Evolutionary conservation across 1,140 invertebrate species (phyloP).

Genomic region (Hypsibius dujardini): DNA sequence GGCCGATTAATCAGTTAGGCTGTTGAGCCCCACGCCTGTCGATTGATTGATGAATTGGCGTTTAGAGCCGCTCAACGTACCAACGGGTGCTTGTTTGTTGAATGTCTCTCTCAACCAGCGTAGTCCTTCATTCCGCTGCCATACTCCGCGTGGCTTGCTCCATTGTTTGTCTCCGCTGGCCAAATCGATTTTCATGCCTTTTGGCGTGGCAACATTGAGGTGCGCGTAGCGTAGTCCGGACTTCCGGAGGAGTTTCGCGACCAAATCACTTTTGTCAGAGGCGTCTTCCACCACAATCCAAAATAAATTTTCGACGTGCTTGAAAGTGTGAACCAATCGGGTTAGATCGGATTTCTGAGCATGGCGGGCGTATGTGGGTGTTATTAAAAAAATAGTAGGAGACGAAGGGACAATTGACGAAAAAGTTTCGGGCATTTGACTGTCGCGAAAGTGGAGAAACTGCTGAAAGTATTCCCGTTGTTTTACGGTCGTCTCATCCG

Average conservation of each 20-base stretch:
- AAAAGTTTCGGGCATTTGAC: no score
- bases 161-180: slow-evolving; percentile 60
- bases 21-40: no score
- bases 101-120: slow-evolving; percentile 60
- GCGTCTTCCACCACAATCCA: slow-evolving; percentile 91
- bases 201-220: slow-evolving; percentile 57
- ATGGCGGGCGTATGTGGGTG: slow-evolving; percentile 69
- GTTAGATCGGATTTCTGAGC: slow-evolving; percentile 86
- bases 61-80: no score
- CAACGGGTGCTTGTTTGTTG: slow-evolving; percentile 29
- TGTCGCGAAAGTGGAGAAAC: no score
- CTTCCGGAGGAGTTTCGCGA: slow-evolving; percentile 56
- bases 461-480: no score
- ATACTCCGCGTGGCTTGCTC: slow-evolving; percentile 78
- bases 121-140: slow-evolving; percentile 75
- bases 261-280: slow-evolving; percentile 50
- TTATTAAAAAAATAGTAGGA: slow-evolving; percentile 59
- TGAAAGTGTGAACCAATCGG: slow-evolving; percentile 68
- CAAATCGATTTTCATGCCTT: slow-evolving; percentile 41
- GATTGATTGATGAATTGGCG: no score
- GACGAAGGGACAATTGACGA: no score
- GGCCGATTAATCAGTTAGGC: no score
- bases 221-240: slow-evolving; percentile 57
- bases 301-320: slow-evolving; percentile 63
- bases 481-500: no score